These are phyloP conservation scores for Chalcis sispes DNA, from an alignment of 2,888 invertebrate species.

Conservation along the genomic window DNA sequence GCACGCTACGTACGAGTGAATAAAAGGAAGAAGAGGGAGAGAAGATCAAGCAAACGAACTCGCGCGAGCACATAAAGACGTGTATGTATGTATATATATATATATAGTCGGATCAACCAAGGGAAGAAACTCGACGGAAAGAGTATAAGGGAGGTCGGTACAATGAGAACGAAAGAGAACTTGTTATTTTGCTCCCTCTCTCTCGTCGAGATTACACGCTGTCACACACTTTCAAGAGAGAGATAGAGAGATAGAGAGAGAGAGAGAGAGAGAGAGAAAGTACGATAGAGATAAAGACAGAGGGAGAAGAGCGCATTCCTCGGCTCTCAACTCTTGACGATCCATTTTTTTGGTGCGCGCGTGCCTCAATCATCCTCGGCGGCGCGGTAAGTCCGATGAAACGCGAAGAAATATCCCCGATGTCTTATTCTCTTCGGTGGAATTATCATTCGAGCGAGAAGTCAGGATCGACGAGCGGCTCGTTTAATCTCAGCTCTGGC, in stretches of 20 bases:
- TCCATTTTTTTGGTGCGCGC: conserved; percentile 3
- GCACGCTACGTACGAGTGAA: conserved; percentile 16
- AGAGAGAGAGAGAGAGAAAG: conserved; percentile 13
- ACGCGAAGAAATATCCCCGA: conserved; percentile 17
- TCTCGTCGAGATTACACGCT: conserved; percentile 74
- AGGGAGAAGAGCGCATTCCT: not conserved
- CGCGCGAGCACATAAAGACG: no score
- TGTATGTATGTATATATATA: no score
- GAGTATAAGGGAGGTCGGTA: conserved; percentile 61
- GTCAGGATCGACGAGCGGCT: not conserved
- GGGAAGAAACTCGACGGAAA: conserved; percentile 30
- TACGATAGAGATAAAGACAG: conserved; percentile 24
- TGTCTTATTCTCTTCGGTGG: conserved; percentile 34
- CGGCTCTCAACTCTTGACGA: not conserved
- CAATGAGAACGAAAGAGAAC: conserved; percentile 70
- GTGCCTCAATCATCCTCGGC: conserved; percentile 35
- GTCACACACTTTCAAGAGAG: conserved; percentile 67
- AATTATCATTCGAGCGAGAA: conserved; percentile 21
- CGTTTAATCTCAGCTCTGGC: not conserved
- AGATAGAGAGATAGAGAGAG: conserved; percentile 32
- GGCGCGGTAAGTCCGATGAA: conserved; percentile 12
- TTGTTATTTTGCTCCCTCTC: conserved; percentile 71
- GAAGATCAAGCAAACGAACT: no score
- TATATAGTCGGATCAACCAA: not conserved
- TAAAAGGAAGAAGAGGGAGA: conserved; percentile 50